Evolutionary conservation across 2,113 vertebrate genomes (phyloP).

Genomic region (Desmodus rotundus): DNA sequence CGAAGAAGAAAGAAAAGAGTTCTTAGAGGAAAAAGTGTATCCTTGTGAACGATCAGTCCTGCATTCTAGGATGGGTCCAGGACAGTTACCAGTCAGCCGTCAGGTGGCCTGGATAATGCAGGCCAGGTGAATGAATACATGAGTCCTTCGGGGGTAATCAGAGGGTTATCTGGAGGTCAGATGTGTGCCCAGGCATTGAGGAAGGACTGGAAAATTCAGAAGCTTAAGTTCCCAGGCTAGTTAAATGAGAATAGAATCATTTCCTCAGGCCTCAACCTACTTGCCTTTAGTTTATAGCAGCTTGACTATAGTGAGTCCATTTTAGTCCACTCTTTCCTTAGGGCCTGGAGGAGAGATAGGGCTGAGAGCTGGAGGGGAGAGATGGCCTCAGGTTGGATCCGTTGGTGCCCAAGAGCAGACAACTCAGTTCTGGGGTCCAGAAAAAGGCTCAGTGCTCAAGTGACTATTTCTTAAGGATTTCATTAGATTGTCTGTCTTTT

Average conservation of each 20-base stretch:
- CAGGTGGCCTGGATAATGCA: neutral
- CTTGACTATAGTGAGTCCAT: neutral
- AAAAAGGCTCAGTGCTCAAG: slow-evolving; percentile 88
- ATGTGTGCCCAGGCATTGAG: too few species aligned
- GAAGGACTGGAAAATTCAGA: neutral
- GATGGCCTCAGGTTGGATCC: neutral
- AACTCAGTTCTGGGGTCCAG: slow-evolving; percentile 77
- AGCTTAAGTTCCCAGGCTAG: neutral
- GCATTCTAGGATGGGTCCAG: neutral
- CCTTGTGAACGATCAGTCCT: neutral
- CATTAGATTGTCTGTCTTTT: slow-evolving; percentile 90
- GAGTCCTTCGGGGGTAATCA: neutral
- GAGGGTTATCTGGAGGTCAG: neutral
- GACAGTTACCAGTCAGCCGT: too few species aligned
- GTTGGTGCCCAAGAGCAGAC: slow-evolving; percentile 69
- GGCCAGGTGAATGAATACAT: neutral
- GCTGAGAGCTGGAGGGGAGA: neutral
- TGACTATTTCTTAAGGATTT: slow-evolving; percentile 92
- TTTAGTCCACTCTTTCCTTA: neutral
- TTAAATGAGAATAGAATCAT: neutral
- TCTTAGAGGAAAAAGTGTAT: neutral
- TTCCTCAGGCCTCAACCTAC: too few species aligned
- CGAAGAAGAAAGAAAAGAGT: neutral
- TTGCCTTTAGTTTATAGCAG: neutral
- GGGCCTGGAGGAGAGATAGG: neutral